Evolutionary conservation across 2,113 vertebrate species (phyloP).

Genomic region (Calidris pugnax): DNA sequence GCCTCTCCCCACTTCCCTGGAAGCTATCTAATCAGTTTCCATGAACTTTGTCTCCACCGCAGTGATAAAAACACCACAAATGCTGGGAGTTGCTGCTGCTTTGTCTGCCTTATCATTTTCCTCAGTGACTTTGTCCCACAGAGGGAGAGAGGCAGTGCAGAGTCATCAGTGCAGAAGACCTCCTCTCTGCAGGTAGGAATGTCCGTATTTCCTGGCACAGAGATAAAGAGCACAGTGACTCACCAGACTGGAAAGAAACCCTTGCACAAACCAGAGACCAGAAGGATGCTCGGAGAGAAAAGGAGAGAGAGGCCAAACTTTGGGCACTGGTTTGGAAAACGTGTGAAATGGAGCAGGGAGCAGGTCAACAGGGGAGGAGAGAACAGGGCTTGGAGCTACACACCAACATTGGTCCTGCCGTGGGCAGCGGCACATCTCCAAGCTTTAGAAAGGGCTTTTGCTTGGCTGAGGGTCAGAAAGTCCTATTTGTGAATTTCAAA

Average conservation of each 20-base stretch:
- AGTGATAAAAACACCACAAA: neutral
- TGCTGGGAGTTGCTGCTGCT: neutral
- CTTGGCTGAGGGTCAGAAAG: neutral
- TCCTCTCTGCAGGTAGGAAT: neutral
- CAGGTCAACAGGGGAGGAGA: neutral
- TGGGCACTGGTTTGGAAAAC: neutral
- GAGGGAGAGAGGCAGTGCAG: neutral
- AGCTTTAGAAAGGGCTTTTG: neutral
- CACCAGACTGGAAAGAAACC: neutral
- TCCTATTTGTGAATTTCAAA: neutral
- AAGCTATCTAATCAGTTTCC: conserved; percentile 31
- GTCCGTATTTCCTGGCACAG: neutral
- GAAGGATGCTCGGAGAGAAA: neutral
- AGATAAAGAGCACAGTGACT: neutral
- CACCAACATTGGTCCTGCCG: neutral
- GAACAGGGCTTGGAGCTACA: neutral
- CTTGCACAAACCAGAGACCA: neutral
- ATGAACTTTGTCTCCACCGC: conserved; percentile 6
- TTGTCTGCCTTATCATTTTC: neutral
- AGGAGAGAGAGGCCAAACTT: neutral
- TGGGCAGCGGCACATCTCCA: neutral
- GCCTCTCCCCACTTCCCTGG: neutral
- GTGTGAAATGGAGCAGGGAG: neutral
- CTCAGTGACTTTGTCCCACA: neutral
- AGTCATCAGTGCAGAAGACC: neutral